Base-by-base conservation (phyloP, 2,797 vertebrate species). In the Threskiornis aethiopicus region DNA sequence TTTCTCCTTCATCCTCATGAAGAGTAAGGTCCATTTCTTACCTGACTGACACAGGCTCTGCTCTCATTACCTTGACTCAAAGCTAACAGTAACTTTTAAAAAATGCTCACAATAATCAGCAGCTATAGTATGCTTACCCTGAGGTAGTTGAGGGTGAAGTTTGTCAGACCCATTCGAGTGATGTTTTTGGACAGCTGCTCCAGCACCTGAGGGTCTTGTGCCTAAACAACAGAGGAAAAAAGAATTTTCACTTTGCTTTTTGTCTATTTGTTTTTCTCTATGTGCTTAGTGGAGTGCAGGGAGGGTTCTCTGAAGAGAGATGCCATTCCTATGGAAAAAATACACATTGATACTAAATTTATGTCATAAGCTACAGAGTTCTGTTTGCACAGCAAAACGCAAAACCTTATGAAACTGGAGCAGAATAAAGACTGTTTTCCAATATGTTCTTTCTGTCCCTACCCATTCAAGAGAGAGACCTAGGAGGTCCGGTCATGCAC, bases 81-180 rank as follows among this genome's bases (percentile, higher is more conserved):
- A 91, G 58, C 93, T 64, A 91, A 58, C n/a, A 69, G 69, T 39
- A 96, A 86, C 83, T 92, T 94, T 93, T 69, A 71, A 93, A 95
- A 86, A 72, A 89, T 82, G 84, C 85, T 93, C 70, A 94, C 80
- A 91, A 65, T 88, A 78, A 96, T 35, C 17, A 82, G 62, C 46
- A 89, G 88, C 84, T 58, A 33, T 52, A 22, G 54, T 87, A 84
- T 25, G 64, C 98, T 99, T 99, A 99, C 99, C 99, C 99, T 99
- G 99, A 99, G 99, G 99, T 99, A 99, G 99, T 99, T 99, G 99
- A 99, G 99, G 97, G 99, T 99, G 98, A 99, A 99, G 98, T 99
- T 99, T 97, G 99, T 99, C 97, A 99, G 98, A 96, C 99, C 99
- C 99, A 99, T 99, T 96, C 99, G 99, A 97, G 99, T 99, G 98